Evolutionary conservation across 2,888 invertebrate genomes (phyloP), one percentile per base, ranked within the genome.

Genomic region (Drosophila macrothrix): DNA sequence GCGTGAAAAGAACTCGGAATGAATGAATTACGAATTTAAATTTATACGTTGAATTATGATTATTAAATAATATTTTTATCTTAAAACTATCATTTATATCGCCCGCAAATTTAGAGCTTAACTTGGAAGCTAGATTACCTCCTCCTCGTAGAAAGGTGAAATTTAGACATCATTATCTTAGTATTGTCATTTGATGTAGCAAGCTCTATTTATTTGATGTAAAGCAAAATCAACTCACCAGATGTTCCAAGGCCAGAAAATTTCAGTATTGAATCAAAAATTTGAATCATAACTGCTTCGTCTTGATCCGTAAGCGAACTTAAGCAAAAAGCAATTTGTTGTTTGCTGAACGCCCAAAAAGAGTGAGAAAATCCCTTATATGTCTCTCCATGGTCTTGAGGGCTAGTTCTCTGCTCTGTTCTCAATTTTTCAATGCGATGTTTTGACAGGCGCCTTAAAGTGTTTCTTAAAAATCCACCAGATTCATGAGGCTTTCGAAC

Each of bases 321-420:
- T 72, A 99, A 95, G 86, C 97, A 97, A 93, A 98, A 98, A 3
- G 96, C 95, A 66, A 98, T 94, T 10, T 95, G 95, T 73, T 96
- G 95, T 78, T 98, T 95, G 89, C 96, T 96, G 94, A 98, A 99
- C 50, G 97, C 96, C 98, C 98, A 99, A 94, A 96, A 98, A 28
- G 95, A 96, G 77, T 97, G 96, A 14, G 97, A 96, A 93, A 96
- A 98, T 62, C 97, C 97, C 93, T 97, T 97, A 93, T 97, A 97
- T 50, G 96, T 96, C 93, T 98, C 97, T 28, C 97, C 96, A 64
- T 96, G 96, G 73, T 96, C 95, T 83, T 95, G 95, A 25, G 94
- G 93, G n/a, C 94, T 93, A 67, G 94, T 94, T 4, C 95, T 95
- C 86, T 95, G 95, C 83, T 96, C 96, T 73, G 95, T 95, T 69